Evolutionary conservation across 2,888 invertebrate species (phyloP), one percentile per base, ranked within the genome.

Genomic region (Rhogogaster chlorosoma): DNA sequence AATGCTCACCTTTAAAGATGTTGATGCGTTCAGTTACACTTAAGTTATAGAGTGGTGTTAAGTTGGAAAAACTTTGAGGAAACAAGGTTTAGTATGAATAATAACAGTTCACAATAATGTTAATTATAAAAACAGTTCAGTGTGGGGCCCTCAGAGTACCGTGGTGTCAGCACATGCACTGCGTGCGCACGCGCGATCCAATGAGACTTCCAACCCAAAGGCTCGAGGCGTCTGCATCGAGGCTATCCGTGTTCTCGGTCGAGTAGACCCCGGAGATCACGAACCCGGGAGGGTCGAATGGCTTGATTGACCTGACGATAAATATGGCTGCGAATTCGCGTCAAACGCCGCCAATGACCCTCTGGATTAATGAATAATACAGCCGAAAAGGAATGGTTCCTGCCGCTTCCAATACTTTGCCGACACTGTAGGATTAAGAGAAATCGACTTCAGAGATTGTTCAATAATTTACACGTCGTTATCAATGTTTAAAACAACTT

Each of bases 41-140:
- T 83, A 83, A 83, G 83, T 83, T 83, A 83, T 22, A 49, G 38
- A 53, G 67, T 42, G n/a, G 42, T 29, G 83, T 64, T 57, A 38
- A 45, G n/a, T 38, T 83, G 67, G 67, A 83, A 45, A 83, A 67
- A 70, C 29, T 83, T 73, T 53, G 84, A 49, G 57, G 86, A 85
- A 89, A 88, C 86, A 84, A 86, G 86, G 86, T 86, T 78, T 85
- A 85, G 77, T 86, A 86, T 87, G 87, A 87, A 84, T 86, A 89
- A 90, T 88, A 88, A 88, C 88, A 88, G 88, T 88, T 88, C 88
- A 88, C 89, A 86, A 88, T 88, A 89, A 88, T 88, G 88, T 88
- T 88, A 90, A 91, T 91, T 91, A 91, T 89, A 91, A 90, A 90
- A 90, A 91, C 91, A 91, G 89, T 90, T 90, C 87, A 85, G 89